Base-by-base conservation (phyloP, 2,113 vertebrate species). In the Mungos mungo region DNA sequence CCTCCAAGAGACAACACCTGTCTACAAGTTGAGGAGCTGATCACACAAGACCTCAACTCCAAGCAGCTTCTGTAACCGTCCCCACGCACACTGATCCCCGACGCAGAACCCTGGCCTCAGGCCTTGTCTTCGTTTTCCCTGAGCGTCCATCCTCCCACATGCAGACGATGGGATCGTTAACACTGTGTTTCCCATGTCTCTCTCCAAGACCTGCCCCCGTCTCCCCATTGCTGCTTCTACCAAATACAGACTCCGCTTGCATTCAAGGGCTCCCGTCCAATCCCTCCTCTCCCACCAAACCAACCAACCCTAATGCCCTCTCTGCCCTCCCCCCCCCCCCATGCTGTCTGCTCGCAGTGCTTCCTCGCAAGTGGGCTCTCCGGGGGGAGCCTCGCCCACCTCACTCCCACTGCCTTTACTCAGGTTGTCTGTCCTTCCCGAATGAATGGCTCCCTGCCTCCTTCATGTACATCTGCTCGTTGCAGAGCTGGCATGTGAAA, bases 161-260 rank as follows among this genome's bases (percentile, higher is more conserved):
- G 72, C 72, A 72, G 79, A 96, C 82, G 83, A 92, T 88, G 76
- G 89, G 71, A 52, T 92, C 66, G 47, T 71, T 38, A 83, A 82
- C 38, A n/a, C 92, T 87, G n/a, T 95, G 87, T 95, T 88, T 76
- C 69, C 68, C 87, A 47, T 1, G 23, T 76, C 81, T 93, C 85
- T 80, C 76, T 96, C 88, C 54, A 89, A 93, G 81, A 88, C 54
- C 83, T 95, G 74, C 80, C 52, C 81, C 52, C 54, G 2, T 95
- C 85, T 94, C 85, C 79, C 74, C 68, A 52, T 23, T 0, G 11
- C 66, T 79, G 71, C 74, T 90, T 66, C 66, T 41, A 69, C 54
- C 35, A 80, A 94, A 57, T 25, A 50, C 33, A 93, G 71, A 31
- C 14, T 91, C 38, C 33, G 74, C 21, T 57, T 71, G 35, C 72